These are phyloP conservation scores for Piprites chloris DNA, from an alignment of 2,113 vertebrate species.

Conservation along the genomic window DNA sequence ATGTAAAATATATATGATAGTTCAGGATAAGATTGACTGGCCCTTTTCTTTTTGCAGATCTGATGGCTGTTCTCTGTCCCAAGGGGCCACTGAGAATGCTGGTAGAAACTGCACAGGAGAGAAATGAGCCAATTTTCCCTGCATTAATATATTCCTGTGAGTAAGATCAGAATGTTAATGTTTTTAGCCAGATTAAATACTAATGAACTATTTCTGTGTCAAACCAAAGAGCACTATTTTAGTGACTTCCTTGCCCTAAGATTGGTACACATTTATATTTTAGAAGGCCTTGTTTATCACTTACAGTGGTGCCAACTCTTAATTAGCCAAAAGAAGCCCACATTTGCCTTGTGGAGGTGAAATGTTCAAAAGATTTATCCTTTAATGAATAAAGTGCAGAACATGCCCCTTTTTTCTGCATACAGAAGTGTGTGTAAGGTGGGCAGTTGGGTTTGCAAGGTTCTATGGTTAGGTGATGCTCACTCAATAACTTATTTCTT, in stretches of 20 bases:
- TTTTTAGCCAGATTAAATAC: background rate
- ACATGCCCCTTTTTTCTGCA: background rate
- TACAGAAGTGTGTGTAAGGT: background rate
- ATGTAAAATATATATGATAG: background rate
- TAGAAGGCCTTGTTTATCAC: background rate
- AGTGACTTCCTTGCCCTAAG: background rate
- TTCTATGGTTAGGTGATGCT: background rate
- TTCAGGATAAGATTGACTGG: background rate
- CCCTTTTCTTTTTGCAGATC: constrained; percentile 77
- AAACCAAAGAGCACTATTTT: background rate
- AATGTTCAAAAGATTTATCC: background rate
- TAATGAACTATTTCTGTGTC: background rate
- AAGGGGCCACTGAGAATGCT: constrained; percentile 94
- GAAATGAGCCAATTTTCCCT: constrained; percentile 97
- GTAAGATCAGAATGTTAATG: constrained; percentile 55
- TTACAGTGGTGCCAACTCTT: background rate
- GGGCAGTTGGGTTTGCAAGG: background rate
- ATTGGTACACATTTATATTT: background rate
- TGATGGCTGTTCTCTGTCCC: constrained; percentile 91
- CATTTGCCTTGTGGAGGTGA: background rate
- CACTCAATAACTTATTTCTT: background rate
- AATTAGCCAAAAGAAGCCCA: background rate
- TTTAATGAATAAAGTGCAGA: background rate
- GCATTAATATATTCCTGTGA: constrained; percentile 98
- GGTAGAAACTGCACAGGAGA: constrained; percentile 96